A percentile compares a stretch with the other conserved stretches of the same genome.
phyloP scores from a whole-genome alignment of 2,113 vertebrate species.

The Elaphurus davidianus region DNA sequence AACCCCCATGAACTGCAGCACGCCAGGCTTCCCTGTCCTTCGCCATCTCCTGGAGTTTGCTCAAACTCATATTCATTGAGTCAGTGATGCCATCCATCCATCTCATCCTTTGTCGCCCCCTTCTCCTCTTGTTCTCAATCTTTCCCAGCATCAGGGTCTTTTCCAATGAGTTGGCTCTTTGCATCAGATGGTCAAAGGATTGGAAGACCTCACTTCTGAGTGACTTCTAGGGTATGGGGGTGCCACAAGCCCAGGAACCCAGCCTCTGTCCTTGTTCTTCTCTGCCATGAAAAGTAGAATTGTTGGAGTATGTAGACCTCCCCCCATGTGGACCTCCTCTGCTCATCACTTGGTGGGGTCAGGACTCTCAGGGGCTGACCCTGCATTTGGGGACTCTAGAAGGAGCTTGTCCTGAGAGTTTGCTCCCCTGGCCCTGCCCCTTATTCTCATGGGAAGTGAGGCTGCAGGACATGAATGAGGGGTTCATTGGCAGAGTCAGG shows the following conservation, averaged over 20 bases:
- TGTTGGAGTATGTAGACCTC: rapidly evolving
- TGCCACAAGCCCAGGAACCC: background rate
- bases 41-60: background rate
- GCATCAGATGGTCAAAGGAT: background rate
- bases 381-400: background rate
- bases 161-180: background rate
- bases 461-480: background rate
- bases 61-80: background rate
- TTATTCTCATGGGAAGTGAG: too few relatives aligned
- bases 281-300: background rate
- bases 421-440: background rate
- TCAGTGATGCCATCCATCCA: background rate
- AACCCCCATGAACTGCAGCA: background rate
- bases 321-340: rapidly evolving
- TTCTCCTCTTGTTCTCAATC: background rate
- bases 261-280: background rate
- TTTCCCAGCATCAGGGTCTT: background rate
- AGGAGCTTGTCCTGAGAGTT: background rate
- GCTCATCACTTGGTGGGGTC: rapidly evolving
- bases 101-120: background rate
- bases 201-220: background rate
- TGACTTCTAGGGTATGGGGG: too few relatives aligned
- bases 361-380: background rate
- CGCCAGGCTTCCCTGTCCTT: background rate
- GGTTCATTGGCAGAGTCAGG: background rate